Percentiles rank a stretch among this genome's conserved stretches.
Conservation (phyloP, 2,888 invertebrate species). For the Trachelus iudaicus region DNA sequence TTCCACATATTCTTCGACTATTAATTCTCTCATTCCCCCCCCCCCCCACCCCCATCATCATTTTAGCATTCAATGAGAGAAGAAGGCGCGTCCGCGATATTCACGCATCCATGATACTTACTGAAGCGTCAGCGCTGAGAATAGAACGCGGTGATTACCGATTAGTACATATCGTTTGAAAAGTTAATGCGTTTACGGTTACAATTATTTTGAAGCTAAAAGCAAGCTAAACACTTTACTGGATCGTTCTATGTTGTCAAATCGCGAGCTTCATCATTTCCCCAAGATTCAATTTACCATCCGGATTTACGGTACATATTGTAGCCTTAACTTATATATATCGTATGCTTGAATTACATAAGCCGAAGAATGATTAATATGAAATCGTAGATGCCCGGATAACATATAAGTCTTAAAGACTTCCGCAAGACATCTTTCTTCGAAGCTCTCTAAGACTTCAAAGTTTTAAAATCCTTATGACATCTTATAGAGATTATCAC, state of each 20-base stretch:
- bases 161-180: conserved; percentile 39
- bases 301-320: not conserved
- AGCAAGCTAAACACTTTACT: not conserved
- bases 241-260: not conserved
- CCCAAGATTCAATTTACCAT: not conserved
- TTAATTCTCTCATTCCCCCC: not conserved
- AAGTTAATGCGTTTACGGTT: conserved; percentile 14
- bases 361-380: not conserved
- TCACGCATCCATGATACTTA: conserved; percentile 39
- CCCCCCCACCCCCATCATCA: too few species aligned
- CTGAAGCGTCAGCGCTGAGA: conserved; percentile 56
- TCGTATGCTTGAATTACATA: not conserved
- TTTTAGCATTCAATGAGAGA: conserved; percentile 30
- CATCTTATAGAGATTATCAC: too few species aligned
- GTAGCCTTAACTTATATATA: not conserved
- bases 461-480: too few species aligned
- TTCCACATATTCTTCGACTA: not conserved
- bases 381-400: not conserved
- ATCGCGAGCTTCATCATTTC: not conserved
- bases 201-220: not conserved
- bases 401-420: too few species aligned
- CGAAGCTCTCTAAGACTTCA: too few species aligned
- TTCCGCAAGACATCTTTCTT: too few species aligned
- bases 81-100: conserved; percentile 42
- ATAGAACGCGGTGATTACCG: conserved; percentile 44